Base-by-base conservation (phyloP, 2,888 invertebrate genomes). In the Caenorhabditis sp. region DNA sequence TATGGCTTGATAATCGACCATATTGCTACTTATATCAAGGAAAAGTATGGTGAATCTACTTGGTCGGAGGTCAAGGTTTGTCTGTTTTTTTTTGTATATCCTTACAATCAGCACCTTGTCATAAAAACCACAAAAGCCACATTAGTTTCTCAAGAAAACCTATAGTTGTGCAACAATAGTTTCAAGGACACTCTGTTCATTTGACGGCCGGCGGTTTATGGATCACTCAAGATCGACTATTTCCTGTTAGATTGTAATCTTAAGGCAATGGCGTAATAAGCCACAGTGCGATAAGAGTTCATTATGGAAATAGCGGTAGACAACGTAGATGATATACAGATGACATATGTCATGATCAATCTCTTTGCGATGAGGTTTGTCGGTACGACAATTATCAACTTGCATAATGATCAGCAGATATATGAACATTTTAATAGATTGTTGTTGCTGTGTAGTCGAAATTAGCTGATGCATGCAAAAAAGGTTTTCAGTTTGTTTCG, bases 1-100 rank as follows among this genome's bases (percentile, higher is more conserved):
- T 98, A 98, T 94, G 98, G 98, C 40, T 94, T 98, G 85, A 94
- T 98, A 51, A 93, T 98, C 90, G 97, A 98, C 93, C 96, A 97
- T 92, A 94, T 98, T 93, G 95, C 96, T 88, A 96, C 96, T 92
- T 97, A 95, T 93, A 95, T 98, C 91, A 95, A 96, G 81, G 94
- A 95, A 90, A 95, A 95, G n/a, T 98, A 97, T 93, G 98, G 98
- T 0, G 97, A 97, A 92, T 96, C 96, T 72, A 94, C 95, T 89
- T 98, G 97, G 97, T 47, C 77, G 6, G 89, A 89, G 70, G 83
- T 89, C 26, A 87, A 87, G 85, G 87, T 86, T 55, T 71, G 83
- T 47, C 3, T 5, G 2, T 9, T 18, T 47, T 47, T 2, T 47
- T 47, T 9, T n/a, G n/a, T n/a, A n/a, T n/a, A n/a, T n/a, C n/a